Evolutionary conservation across 2,797 vertebrate species (phyloP).

Genomic region (Geotrypetes seraphini): DNA sequence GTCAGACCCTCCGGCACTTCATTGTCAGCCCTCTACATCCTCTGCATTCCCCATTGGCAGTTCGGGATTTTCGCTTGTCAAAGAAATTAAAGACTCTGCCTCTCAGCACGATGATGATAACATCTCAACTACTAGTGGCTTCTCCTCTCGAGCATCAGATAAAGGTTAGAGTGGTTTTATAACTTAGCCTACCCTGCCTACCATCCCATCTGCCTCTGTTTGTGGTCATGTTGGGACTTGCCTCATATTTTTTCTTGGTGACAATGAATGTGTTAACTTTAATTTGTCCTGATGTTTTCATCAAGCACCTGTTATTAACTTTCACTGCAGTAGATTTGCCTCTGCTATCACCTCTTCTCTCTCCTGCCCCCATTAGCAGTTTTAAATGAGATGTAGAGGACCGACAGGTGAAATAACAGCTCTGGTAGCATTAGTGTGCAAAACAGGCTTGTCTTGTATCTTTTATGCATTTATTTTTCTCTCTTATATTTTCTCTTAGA

Average conservation of each 20-base stretch:
- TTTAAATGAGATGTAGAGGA: no score
- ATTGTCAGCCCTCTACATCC: conserved; percentile 86
- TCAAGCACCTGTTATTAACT: no score
- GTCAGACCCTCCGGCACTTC: conserved; percentile 66
- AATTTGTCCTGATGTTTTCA: no score
- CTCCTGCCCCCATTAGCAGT: no score
- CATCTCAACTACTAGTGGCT: conserved; percentile 97
- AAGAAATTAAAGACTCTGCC: conserved; percentile 96
- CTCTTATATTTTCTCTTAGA: conserved; percentile 51
- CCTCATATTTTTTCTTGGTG: no score
- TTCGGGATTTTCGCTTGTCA: conserved; percentile 81
- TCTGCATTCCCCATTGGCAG: conserved; percentile 62
- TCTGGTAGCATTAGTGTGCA: neutral
- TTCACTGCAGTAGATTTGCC: no score
- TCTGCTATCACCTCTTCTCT: no score
- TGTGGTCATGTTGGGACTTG: no score
- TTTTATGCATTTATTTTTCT: neutral
- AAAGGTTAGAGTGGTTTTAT: conserved; percentile 67
- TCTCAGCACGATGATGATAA: conserved; percentile 97
- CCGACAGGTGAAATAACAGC: neutral
- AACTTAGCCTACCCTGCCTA: no score
- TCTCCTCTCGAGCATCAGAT: conserved; percentile 95
- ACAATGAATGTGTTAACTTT: no score
- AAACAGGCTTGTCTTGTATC: neutral
- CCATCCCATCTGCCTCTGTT: no score